Percentiles rank a stretch among this genome's conserved stretches.
Conservation (phyloP, 2,113 vertebrate genomes). For the Megalops atlanticus region DNA sequence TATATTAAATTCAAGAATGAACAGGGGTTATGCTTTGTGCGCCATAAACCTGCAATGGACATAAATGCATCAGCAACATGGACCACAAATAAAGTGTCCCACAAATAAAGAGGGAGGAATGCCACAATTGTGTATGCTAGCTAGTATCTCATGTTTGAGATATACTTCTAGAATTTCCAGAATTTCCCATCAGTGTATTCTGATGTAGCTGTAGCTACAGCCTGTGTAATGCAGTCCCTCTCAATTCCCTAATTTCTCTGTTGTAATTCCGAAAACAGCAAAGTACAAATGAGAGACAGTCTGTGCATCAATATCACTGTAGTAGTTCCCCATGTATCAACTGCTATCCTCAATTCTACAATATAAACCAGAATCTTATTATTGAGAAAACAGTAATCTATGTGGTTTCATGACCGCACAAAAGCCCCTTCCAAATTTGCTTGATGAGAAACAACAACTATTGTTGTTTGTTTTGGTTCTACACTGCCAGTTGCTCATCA, state of each 20-base stretch:
- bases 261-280: too few relatives aligned
- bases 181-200: too few relatives aligned
- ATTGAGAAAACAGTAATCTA: background rate
- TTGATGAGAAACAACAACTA: background rate
- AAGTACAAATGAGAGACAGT: background rate
- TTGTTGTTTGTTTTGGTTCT: background rate
- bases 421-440: background rate
- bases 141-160: too few relatives aligned
- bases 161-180: too few relatives aligned
- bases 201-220: too few relatives aligned
- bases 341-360: background rate
- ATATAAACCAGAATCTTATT: background rate
- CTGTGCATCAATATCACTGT: background rate
- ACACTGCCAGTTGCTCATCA: background rate
- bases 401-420: background rate
- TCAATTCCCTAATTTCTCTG: too few relatives aligned
- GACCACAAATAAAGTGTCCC: background rate
- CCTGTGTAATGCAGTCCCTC: too few relatives aligned
- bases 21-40: slow-evolving; percentile 25
- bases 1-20: slow-evolving; percentile 8
- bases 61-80: slow-evolving; percentile 34
- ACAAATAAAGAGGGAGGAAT: too few relatives aligned
- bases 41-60: slow-evolving; percentile 34
- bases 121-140: too few relatives aligned
- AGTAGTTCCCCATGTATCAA: background rate